These are phyloP conservation scores for Trichomycterus rosablanca DNA, from an alignment of 2,113 vertebrate species.

Conservation along the genomic window DNA sequence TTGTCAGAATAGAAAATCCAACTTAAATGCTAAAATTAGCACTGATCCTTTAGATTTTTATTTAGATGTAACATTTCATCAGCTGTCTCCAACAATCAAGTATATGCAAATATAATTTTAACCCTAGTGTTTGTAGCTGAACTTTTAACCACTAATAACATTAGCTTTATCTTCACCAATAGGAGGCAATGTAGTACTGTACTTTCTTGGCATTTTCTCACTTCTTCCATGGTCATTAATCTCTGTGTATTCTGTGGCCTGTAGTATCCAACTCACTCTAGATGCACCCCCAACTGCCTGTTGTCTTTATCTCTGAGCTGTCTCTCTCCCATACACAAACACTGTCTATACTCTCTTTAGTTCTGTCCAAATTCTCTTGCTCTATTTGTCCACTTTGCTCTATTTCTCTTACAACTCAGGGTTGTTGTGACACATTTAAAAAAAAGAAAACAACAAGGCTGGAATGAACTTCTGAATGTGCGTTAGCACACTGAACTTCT, in stretches of 20 bases:
- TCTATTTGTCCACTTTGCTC: not conserved
- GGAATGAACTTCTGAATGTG: not conserved
- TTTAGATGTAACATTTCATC: no score
- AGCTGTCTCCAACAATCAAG: no score
- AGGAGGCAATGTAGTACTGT: conserved; percentile 27
- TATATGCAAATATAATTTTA: no score
- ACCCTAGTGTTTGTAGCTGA: not conserved
- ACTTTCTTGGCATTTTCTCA: not conserved
- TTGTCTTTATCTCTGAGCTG: conserved; percentile 17
- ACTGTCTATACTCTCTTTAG: no score
- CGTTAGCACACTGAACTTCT: conserved; percentile 3
- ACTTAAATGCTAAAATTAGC: no score
- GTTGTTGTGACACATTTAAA: not conserved
- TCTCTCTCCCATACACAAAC: not conserved
- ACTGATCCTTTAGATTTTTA: no score
- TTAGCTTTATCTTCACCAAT: not conserved
- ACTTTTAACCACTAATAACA: not conserved
- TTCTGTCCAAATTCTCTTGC: conserved; percentile 2
- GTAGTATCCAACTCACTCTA: conserved; percentile 25
- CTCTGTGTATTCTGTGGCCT: conserved; percentile 32
- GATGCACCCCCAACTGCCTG: conserved; percentile 24
- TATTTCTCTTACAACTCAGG: conserved; percentile 11
- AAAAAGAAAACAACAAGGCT: not conserved
- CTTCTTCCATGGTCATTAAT: conserved; percentile 31
- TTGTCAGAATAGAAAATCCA: no score